These are phyloP conservation scores for Rhaphigaster nebulosa DNA, from an alignment of 2,888 invertebrate species.

Conservation along the genomic window DNA sequence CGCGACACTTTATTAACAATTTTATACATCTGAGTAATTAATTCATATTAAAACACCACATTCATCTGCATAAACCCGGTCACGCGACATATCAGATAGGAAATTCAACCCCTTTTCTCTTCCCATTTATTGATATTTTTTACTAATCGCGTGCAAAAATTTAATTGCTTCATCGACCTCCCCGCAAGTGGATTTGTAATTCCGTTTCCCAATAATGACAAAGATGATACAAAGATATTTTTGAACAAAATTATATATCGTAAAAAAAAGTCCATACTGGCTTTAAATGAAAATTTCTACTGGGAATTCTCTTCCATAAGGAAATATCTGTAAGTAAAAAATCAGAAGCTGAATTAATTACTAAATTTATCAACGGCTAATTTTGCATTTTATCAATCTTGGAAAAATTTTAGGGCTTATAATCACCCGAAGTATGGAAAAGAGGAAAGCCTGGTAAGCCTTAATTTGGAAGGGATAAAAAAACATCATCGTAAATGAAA, in stretches of 20 bases:
- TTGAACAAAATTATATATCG: neutral
- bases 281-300: neutral
- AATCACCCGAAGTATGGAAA: too few relatives aligned
- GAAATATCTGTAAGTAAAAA: neutral
- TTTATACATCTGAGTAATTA: slow-evolving; percentile 20
- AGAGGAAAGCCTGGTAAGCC: too few relatives aligned
- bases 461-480: too few relatives aligned
- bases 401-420: too few relatives aligned
- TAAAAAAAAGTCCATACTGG: neutral
- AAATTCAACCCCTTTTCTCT: neutral
- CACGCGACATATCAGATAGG: slow-evolving; percentile 19
- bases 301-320: neutral
- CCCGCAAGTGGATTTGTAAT: neutral
- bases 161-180: slow-evolving; percentile 1
- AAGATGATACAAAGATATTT: neutral
- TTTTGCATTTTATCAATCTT: neutral
- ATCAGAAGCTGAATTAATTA: neutral
- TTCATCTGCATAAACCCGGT: slow-evolving; percentile 8
- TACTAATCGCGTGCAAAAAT: slow-evolving; percentile 34
- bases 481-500: too few relatives aligned
- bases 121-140: slow-evolving; percentile 28
- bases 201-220: neutral
- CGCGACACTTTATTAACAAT: neutral
- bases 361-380: neutral
- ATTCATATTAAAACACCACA: slow-evolving; percentile 17